A percentile compares a stretch with the other conserved stretches of the same genome.
Conservation (phyloP, 2,797 vertebrate genomes). For the Myotis findleyi region DNA sequence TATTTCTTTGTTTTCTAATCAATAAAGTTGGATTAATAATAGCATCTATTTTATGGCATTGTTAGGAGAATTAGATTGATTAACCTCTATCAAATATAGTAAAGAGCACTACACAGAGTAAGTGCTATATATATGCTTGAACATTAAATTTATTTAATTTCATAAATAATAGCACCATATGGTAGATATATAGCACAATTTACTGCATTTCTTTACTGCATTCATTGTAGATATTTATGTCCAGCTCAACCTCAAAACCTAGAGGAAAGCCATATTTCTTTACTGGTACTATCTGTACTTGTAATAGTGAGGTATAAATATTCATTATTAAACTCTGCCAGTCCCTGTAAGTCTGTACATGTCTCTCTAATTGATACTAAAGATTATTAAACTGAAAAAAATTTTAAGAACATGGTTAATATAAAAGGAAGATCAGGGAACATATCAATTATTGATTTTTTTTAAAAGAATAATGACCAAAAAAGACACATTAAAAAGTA, state of each 20-base stretch:
- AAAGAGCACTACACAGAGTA: neutral
- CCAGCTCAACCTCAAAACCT: neutral
- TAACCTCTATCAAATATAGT: neutral
- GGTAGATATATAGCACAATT: neutral
- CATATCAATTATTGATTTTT: constrained; percentile 51
- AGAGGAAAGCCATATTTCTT: neutral
- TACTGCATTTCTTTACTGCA: neutral
- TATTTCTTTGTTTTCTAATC: neutral
- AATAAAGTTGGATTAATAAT: neutral
- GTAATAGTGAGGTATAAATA: neutral
- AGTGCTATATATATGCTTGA: neutral
- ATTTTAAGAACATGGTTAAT: neutral
- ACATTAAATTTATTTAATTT: constrained; percentile 30
- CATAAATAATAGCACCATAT: neutral
- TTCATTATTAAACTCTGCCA: neutral
- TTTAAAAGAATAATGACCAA: constrained; percentile 3
- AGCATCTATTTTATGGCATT: neutral
- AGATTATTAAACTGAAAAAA: constrained; percentile 18
- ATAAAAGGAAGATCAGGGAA: constrained; percentile 1
- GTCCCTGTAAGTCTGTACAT: neutral
- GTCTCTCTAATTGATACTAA: constrained; percentile 24
- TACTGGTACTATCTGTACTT: neutral
- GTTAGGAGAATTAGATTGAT: neutral
- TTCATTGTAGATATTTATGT: neutral
- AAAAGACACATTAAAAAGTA: constrained; percentile 50